A percentile compares a stretch with the other conserved stretches of the same genome.
Conservation (phyloP, 2,888 invertebrate species). For the Koerneria pararmatus region DNA sequence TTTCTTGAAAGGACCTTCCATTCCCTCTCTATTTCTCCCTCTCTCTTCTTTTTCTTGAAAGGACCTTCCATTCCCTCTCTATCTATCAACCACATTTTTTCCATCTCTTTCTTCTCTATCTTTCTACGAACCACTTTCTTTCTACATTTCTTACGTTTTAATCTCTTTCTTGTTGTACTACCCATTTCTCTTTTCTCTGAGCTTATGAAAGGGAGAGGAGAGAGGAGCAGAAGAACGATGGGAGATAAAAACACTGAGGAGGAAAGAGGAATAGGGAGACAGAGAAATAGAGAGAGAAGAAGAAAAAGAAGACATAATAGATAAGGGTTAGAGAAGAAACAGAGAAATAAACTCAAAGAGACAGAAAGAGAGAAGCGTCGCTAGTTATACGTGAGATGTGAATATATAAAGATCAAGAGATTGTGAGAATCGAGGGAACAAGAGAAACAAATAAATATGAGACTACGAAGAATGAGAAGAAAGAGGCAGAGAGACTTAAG, state of each 20-base stretch:
- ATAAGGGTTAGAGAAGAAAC: background rate
- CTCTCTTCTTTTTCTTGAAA: background rate
- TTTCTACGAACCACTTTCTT: too few species aligned
- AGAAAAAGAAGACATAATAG: background rate
- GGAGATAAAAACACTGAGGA: background rate
- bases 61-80: background rate
- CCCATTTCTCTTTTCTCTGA: constrained; percentile 9
- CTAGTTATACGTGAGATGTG: too few species aligned
- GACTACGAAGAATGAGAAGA: too few species aligned
- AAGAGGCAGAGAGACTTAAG: too few species aligned
- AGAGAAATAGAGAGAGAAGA: background rate
- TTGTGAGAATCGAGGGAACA: too few species aligned
- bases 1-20: background rate
- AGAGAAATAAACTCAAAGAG: background rate
- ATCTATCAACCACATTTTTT: background rate
- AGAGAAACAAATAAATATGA: too few species aligned
- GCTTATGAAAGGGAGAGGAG: background rate
- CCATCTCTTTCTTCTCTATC: too few species aligned
- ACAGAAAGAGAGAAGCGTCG: constrained; percentile 1
- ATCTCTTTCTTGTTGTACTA: constrained; percentile 1
- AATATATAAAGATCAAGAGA: too few species aligned
- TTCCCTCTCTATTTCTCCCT: constrained; percentile 2
- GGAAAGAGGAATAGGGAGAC: background rate
- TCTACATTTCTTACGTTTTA: constrained; percentile 1
- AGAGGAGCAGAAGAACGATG: background rate